Base-by-base conservation (phyloP, 2,797 vertebrate species). In the Tachyglossus aculeatus region DNA sequence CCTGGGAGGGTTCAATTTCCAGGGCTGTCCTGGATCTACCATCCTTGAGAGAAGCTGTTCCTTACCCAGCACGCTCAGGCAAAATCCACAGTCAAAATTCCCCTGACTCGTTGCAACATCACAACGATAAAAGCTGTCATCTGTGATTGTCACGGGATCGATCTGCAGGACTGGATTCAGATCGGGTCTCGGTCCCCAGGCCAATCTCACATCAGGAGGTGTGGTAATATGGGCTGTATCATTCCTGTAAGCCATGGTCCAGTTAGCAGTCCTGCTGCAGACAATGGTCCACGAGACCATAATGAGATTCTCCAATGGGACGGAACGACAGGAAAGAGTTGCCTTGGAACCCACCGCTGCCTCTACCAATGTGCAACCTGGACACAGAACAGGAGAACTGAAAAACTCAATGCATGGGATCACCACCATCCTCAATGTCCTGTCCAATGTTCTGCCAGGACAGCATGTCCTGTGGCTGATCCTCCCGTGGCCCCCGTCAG, bases 1-100 rank as follows among this genome's bases (percentile, higher is more conserved):
- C 53, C 7, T 53, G 12, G 59, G 27, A 40, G 16, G 14, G 1
- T 5, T 55, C 33, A 5, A 16, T 25, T 40, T 1, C 11, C 15
- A 22, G n/a, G n/a, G n/a, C n/a, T n/a, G n/a, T 9, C 19, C 6
- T 15, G 56, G 33, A 16, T 12, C 16, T 1, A 48, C 31, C 21
- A 5, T 8, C 3, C 25, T 29, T 12, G 3, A 2, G 5, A 22
- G 7, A 51, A 15, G 6, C 9, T 21, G 10, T 22, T 14, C 31
- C 83, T 90, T 89, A 92, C 88, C 85, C 64, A 77, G 43, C 10
- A 91, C 80, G 0, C 27, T 81, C 71, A 92, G 51, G 12, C 43
- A 0, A 65, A 82, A 54, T 0, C 0, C 2, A 0, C 0, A 0
- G 0, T 0, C 0, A 33, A 86, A 86, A 73, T 32, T 78, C 39